phyloP scores from a whole-genome alignment of 2,888 invertebrate genomes.

The Rhagium mordax region DNA sequence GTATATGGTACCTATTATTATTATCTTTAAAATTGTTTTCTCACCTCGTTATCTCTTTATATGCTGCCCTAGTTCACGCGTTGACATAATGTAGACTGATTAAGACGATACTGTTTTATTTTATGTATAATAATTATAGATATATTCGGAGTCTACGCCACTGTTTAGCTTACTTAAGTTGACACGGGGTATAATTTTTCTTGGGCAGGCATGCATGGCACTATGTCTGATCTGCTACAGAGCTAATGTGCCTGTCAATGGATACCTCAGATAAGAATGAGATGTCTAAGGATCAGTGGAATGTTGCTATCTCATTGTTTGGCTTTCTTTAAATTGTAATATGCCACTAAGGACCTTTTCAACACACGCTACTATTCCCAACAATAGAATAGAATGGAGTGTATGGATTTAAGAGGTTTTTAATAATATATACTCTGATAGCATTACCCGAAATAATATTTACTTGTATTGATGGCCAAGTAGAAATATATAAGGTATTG shows the following conservation, averaged over 20 bases:
- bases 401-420: slow-evolving; percentile 11
- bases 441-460: background rate
- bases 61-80: too few relatives aligned
- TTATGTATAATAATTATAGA: too few relatives aligned
- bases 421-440: slow-evolving; percentile 12
- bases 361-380: background rate
- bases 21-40: too few relatives aligned
- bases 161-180: slow-evolving; percentile 11
- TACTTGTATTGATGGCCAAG: background rate
- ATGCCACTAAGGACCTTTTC: slow-evolving; percentile 26
- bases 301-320: slow-evolving; percentile 40
- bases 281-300: slow-evolving; percentile 34
- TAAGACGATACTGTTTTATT: too few relatives aligned
- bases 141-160: background rate
- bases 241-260: slow-evolving; percentile 57
- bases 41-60: too few relatives aligned
- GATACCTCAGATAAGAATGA: slow-evolving; percentile 49
- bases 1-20: too few relatives aligned
- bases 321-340: slow-evolving; percentile 37
- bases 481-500: background rate
- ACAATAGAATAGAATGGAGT: slow-evolving; percentile 7
- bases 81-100: too few relatives aligned
- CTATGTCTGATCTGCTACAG: slow-evolving; percentile 33
- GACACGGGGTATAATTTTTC: slow-evolving; percentile 30
- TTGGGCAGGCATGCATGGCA: slow-evolving; percentile 29